Conservation (phyloP, 2,888 invertebrate species). For the Agrochola lychnidis region DNA sequence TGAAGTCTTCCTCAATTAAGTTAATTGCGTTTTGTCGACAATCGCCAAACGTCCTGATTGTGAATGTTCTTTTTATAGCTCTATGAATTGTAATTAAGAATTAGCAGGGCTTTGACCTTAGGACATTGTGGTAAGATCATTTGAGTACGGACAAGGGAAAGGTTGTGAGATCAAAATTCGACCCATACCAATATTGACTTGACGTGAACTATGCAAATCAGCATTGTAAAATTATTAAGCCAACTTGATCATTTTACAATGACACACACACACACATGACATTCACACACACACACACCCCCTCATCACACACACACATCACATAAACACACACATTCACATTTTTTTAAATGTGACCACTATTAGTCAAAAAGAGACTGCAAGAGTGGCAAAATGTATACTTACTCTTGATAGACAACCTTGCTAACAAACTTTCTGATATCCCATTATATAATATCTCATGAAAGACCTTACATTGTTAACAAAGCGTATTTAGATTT, state of each 20-base stretch:
- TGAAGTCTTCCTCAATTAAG: constrained; percentile 80
- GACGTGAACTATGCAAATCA: not conserved
- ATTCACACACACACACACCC: no score
- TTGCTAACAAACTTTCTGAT: not conserved
- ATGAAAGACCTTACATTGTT: not conserved
- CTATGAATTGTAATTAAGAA: constrained; percentile 82
- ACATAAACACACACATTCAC: no score
- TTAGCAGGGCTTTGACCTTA: constrained; percentile 63
- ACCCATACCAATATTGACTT: no score
- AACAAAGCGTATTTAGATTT: not conserved
- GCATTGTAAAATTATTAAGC: no score
- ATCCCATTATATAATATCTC: not conserved
- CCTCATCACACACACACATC: no score
- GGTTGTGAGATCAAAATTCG: not conserved
- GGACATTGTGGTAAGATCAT: not conserved
- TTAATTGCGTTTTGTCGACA: constrained; percentile 78
- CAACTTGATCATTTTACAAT: no score
- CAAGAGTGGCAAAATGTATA: not conserved
- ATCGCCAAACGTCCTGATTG: constrained; percentile 73
- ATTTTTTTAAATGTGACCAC: not conserved
- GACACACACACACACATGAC: no score
- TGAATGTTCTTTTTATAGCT: constrained; percentile 75
- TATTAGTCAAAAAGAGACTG: not conserved
- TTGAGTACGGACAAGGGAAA: not conserved
- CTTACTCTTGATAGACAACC: not conserved